Evolutionary conservation across 2,888 invertebrate species (phyloP), one percentile per base, ranked within the genome.

Genomic region (Chydorus sphaericus): DNA sequence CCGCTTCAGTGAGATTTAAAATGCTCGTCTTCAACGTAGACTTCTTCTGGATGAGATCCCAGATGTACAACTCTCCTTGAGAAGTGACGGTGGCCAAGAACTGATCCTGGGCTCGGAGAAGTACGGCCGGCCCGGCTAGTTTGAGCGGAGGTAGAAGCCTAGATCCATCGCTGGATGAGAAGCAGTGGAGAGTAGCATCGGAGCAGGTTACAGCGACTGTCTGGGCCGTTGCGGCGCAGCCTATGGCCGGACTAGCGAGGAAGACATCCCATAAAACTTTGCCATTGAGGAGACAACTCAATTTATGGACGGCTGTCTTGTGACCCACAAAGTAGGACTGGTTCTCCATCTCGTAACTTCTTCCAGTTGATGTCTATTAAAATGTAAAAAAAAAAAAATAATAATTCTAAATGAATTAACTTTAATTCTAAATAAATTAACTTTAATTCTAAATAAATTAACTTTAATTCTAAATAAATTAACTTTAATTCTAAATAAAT

Each of bases 131-230:
- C 62, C 79, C 74, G 55, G 77, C 73, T 20, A 81, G 69, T 11
- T 77, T 68, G 36, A 81, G 65, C 11, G 77, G 73, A 0, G 80
- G 78, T 36, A 75, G 66, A 2, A 75, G 37, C 4, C 58, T 69
- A 2, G 67, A 68, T 2, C 76, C 73, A 7, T 70, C 71, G 54
- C 66, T 67, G 14, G 79, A 74, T 33, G 73, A 69, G 68, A 82
- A 79, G 33, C 78, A 73, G 68, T 82, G 80, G 62, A 85, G 71
- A 48, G 79, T 75, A 48, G 77, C 73, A 72, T 86, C 84, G 59
- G 78, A 78, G 69, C 84, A 83, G 60, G 80, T 74, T 52, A 77
- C 78, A 64, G 78, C 75, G 51, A 78, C 73, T 64, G 79, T 73
- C 61, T 76, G 74, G 59, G 76, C 72, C 37, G 55, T 57, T 28